Conservation (phyloP, 2,113 vertebrate species). For the Lontra canadensis region DNA sequence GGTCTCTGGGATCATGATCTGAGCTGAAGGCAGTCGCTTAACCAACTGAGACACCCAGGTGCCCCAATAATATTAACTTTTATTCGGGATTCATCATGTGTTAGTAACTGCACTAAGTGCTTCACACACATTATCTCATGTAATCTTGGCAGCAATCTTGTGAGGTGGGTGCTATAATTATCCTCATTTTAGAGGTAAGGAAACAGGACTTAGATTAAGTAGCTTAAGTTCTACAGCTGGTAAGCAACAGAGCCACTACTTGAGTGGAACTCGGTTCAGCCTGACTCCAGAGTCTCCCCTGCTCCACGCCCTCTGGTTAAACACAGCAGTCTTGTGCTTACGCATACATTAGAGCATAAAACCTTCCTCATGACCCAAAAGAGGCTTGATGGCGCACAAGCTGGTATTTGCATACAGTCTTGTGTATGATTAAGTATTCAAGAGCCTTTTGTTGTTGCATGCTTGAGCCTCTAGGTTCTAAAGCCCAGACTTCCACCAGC, state of each 20-base stretch:
- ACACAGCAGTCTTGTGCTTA: not conserved
- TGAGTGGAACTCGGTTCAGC: not conserved
- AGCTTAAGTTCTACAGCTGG: not conserved
- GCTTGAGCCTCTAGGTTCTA: not conserved
- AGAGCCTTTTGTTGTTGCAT: not conserved
- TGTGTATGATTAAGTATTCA: not conserved
- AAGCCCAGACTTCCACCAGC: not conserved
- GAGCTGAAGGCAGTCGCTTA: too few relatives aligned
- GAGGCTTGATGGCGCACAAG: not conserved
- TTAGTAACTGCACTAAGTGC: not conserved
- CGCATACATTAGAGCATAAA: not conserved
- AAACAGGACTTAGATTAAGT: not conserved
- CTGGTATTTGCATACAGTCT: not conserved
- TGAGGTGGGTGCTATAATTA: not conserved
- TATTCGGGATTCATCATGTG: not conserved
- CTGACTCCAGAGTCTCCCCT: not conserved
- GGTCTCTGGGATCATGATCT: too few relatives aligned
- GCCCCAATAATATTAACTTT: not conserved
- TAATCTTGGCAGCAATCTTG: not conserved
- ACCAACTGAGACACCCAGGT: too few relatives aligned
- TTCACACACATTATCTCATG: not conserved
- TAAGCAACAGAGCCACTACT: not conserved
- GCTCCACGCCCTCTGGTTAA: too few relatives aligned
- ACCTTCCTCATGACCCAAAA: not conserved
- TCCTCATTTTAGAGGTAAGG: not conserved